Evolutionary conservation across 2,797 vertebrate genomes (phyloP), one percentile per base, ranked within the genome.

Genomic region (Ctenopoma kingsleyae): DNA sequence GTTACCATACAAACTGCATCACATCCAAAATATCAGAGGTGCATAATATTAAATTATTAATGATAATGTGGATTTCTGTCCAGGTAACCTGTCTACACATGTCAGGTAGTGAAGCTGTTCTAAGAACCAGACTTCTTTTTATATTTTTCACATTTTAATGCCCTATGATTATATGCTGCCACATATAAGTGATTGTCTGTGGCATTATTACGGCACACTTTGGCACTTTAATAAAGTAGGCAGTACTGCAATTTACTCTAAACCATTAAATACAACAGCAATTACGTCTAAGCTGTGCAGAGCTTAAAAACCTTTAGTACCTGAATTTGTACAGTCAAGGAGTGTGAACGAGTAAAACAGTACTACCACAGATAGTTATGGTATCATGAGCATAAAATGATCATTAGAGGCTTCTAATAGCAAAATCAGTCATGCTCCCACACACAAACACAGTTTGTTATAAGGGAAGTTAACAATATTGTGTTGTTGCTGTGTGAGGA

Each of bases 391-490:
- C 76, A 58, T 87, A 71, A 91, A 88, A 91, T 87, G 60, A 85
- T 81, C 80, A 91, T 91, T 90, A 87, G 61, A 40, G 65, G 61
- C 54, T 72, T 87, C 62, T 87, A 88, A 91, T 90, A 70, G 78
- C 47, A 74, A 71, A 84, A 92, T 88, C 74, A 55, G 87, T 91
- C 85, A 90, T 73, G 77, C 85, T 82, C 62, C 62, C 78, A 58
- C 83, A 88, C 82, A 81, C 72, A 89, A 81, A 81, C 65, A 76
- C 53, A 74, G 82, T 35, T 55, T 55, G 60, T 25, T 8, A 74
- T 70, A 47, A 67, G 17, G 54, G 63, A 76, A 74, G 70, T 65
- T 43, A 82, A 83, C 80, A 60, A 41, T 59, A 41, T 53, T 64
- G 71, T 65, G 69, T 68, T 68, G 67, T 38, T 72, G 64, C 70